Evolutionary conservation across 2,113 vertebrate genomes (phyloP).

Genomic region (Scomber colias): DNA sequence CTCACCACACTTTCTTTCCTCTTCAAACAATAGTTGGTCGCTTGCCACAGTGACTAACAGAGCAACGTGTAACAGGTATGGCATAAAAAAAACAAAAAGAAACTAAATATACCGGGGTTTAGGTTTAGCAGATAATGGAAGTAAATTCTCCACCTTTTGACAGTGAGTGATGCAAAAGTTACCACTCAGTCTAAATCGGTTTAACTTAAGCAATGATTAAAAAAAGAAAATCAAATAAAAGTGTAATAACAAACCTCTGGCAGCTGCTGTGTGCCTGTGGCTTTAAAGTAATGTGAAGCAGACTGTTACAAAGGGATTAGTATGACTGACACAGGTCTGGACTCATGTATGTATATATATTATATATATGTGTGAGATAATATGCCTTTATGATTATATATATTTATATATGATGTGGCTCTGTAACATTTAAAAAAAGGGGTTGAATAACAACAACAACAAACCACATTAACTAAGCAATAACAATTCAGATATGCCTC

Average conservation of each 20-base stretch:
- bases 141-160: too few relatives aligned
- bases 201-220: background rate
- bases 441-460: constrained; percentile 22
- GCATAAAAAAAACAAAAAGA: background rate
- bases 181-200: background rate
- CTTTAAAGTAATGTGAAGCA: constrained; percentile 1
- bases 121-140: background rate
- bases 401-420: too few relatives aligned
- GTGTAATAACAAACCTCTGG: constrained; percentile 10
- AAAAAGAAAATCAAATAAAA: background rate
- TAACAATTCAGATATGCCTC: background rate
- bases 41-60: background rate
- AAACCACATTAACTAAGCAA: constrained; percentile 1
- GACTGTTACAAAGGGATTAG: constrained; percentile 9
- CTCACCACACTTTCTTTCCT: background rate
- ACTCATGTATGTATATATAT: background rate
- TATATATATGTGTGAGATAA: background rate
- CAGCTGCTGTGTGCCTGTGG: background rate
- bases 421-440: background rate
- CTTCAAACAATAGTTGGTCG: constrained; percentile 17
- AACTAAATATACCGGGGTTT: background rate
- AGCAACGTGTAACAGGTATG: constrained; percentile 9
- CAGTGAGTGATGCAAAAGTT: background rate
- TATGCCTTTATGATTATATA: constrained; percentile 2
- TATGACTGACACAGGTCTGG: background rate